These are phyloP conservation scores for Aptenodytes forsteri DNA, from an alignment of 2,113 vertebrate species.

Conservation along the genomic window DNA sequence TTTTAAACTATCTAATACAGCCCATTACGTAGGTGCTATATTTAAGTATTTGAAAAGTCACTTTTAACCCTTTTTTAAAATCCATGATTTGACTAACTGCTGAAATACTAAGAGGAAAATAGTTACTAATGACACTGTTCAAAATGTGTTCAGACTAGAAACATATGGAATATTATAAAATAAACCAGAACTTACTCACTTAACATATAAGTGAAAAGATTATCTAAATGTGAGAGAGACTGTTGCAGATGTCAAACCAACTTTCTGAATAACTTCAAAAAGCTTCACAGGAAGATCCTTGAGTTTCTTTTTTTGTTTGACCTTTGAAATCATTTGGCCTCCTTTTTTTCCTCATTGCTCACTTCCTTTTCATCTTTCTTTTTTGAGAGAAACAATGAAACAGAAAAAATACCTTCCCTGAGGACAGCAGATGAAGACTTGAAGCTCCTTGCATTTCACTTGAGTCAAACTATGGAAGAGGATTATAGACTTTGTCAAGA, in stretches of 20 bases:
- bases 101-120: neutral
- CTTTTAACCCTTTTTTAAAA: neutral
- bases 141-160: neutral
- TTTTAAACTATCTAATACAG: neutral
- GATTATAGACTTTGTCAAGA: slow-evolving; percentile 21
- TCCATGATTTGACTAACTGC: neutral
- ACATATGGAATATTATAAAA: neutral
- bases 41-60: neutral
- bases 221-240: neutral
- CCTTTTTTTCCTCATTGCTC: neutral
- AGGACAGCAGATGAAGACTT: neutral
- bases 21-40: rapidly evolving
- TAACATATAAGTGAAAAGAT: neutral
- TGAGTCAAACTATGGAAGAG: neutral
- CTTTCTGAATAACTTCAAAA: neutral
- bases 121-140: neutral
- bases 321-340: neutral
- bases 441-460: neutral
- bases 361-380: neutral
- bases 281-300: neutral
- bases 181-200: neutral
- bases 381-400: neutral
- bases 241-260: neutral
- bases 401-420: neutral
- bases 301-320: neutral